Conservation (phyloP, 2,888 invertebrate species). For the Ochropacha duplaris region DNA sequence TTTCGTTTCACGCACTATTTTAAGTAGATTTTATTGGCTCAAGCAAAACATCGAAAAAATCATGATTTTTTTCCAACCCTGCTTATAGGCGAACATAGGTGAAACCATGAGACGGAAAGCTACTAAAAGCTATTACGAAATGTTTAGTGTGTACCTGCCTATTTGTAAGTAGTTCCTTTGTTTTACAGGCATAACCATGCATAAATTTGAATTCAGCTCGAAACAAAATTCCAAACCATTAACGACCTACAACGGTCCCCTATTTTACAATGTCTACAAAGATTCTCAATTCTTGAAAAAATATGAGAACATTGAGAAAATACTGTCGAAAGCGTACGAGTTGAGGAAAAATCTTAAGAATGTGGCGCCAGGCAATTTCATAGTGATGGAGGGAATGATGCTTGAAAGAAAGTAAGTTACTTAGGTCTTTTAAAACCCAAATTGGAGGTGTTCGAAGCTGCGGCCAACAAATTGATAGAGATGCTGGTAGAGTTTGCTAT, state of each 20-base stretch:
- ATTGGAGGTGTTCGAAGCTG: too few relatives aligned
- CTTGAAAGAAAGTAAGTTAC: slow-evolving; percentile 33
- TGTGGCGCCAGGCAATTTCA: slow-evolving; percentile 21
- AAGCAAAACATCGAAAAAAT: too few relatives aligned
- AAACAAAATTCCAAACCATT: neutral
- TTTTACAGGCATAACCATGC: neutral
- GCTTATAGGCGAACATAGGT: too few relatives aligned
- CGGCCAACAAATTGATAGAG: too few relatives aligned
- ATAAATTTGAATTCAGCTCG: slow-evolving; percentile 3
- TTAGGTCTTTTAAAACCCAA: too few relatives aligned
- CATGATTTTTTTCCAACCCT: too few relatives aligned
- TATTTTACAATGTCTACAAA: slow-evolving; percentile 16
- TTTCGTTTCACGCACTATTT: too few relatives aligned
- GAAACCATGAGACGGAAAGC: too few relatives aligned
- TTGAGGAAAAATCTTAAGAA: slow-evolving; percentile 29
- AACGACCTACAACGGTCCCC: neutral
- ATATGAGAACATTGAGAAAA: slow-evolving; percentile 30
- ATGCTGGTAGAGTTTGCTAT: too few relatives aligned
- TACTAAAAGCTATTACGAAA: too few relatives aligned
- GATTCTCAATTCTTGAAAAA: slow-evolving; percentile 30
- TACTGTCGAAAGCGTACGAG: slow-evolving; percentile 33
- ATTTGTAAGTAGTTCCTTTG: neutral
- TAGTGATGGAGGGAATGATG: slow-evolving; percentile 21
- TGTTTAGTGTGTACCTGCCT: neutral
- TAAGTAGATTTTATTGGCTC: too few relatives aligned